A percentile compares a stretch with the other conserved stretches of the same genome.
Evolutionary conservation across 2,888 invertebrate genomes (phyloP).

Genomic region (Caenorhabditis doughertyi): DNA sequence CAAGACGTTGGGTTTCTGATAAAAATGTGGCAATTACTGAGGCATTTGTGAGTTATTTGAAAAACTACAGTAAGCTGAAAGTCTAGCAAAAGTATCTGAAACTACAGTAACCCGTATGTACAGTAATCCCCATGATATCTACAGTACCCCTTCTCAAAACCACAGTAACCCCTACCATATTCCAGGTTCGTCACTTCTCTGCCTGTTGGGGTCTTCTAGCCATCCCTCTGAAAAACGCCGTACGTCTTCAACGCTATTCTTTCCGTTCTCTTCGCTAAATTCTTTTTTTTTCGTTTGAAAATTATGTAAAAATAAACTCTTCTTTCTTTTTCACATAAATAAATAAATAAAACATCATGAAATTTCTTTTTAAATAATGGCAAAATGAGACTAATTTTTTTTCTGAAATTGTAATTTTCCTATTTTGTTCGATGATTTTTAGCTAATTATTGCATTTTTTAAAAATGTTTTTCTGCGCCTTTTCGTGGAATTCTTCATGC

Average conservation of each 20-base stretch:
- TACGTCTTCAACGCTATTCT: conserved; percentile 69
- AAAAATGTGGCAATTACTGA: conserved; percentile 70
- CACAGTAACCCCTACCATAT: not conserved
- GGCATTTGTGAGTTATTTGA: conserved; percentile 35
- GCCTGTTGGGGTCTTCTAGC: conserved; percentile 71
- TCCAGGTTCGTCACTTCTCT: conserved; percentile 69
- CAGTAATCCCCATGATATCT: no score
- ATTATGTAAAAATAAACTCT: no score
- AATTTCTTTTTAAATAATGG: not conserved
- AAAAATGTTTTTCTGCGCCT: no score
- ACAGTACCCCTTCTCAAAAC: not conserved
- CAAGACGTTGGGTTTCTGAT: conserved; percentile 67
- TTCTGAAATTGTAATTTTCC: no score
- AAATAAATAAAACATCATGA: not conserved
- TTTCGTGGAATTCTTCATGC: no score
- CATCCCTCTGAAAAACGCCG: conserved; percentile 62
- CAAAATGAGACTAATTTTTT: no score
- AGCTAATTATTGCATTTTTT: no score
- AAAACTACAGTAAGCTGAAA: no score
- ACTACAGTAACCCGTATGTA: no score
- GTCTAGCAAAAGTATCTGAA: no score
- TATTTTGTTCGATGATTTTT: no score
- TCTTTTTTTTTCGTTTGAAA: no score
- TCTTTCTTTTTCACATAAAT: not conserved
- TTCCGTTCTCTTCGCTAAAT: conserved; percentile 63